Conservation (phyloP, 1,140 invertebrate species). For the Heliconius hewitsoni region DNA sequence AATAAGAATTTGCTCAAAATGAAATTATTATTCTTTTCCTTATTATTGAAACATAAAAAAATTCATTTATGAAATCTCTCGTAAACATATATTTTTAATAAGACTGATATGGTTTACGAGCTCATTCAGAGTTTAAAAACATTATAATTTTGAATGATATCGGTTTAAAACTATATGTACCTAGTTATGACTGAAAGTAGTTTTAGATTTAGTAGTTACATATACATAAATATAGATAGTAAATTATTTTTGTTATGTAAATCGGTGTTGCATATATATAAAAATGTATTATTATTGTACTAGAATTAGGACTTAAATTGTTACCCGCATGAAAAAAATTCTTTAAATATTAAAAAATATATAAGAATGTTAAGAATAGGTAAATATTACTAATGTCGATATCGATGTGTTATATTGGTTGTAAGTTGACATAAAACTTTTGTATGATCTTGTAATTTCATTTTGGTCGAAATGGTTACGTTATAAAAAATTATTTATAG, state of each 20-base stretch:
- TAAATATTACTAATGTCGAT: background rate
- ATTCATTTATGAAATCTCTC: background rate
- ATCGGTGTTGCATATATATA: conserved; percentile 24
- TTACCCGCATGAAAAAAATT: background rate
- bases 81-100: conserved; percentile 2
- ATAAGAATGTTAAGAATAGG: conserved; percentile 2
- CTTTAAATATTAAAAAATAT: background rate
- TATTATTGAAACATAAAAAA: background rate
- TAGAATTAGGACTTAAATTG: conserved; percentile 1
- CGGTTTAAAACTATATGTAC: conserved; percentile 10
- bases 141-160: conserved; percentile 19
- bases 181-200: conserved; percentile 12
- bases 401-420: background rate
- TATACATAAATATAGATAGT: background rate
- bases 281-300: conserved; percentile 5
- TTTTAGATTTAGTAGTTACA: conserved; percentile 9
- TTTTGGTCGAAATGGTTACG: no score
- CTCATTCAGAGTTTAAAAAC: conserved; percentile 19
- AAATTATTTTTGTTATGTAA: conserved; percentile 25
- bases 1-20: background rate
- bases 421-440: background rate
- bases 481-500: no score
- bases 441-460: background rate
- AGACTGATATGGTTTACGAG: conserved; percentile 24
- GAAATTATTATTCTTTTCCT: background rate